phyloP scores from a whole-genome alignment of 2,888 invertebrate species.

The Drosophila hamatofila region DNA sequence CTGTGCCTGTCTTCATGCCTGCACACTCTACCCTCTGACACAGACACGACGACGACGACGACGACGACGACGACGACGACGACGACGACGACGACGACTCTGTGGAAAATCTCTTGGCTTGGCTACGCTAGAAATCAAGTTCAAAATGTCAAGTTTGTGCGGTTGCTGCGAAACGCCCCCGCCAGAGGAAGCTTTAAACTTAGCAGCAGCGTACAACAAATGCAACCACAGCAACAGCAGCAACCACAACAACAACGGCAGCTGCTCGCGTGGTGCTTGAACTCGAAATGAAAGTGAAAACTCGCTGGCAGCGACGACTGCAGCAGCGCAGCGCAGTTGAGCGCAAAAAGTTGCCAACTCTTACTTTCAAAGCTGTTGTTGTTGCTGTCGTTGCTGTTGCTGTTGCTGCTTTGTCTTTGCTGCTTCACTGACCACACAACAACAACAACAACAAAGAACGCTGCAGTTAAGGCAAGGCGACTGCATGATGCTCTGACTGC shows the following conservation, averaged over 20 bases:
- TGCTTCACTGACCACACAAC: constrained; percentile 53
- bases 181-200: constrained; percentile 51
- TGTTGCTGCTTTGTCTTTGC: constrained; percentile 37
- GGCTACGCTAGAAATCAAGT: constrained; percentile 55
- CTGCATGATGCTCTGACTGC: constrained; percentile 27
- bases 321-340: constrained; percentile 50
- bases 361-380: constrained; percentile 70
- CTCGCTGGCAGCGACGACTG: constrained; percentile 44
- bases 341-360: constrained; percentile 70
- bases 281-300: constrained; percentile 83
- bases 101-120: constrained; percentile 9
- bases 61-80: constrained; percentile 12
- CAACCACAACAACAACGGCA: constrained; percentile 30
- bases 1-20: background rate
- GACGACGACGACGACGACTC: constrained; percentile 11
- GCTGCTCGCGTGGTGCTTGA: constrained; percentile 76
- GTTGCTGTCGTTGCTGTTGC: constrained; percentile 41
- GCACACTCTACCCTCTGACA: constrained; percentile 26
- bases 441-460: constrained; percentile 41
- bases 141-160: constrained; percentile 77
- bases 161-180: constrained; percentile 36
- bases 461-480: constrained; percentile 11
- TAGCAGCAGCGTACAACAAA: constrained; percentile 11
- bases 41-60: constrained; percentile 19
- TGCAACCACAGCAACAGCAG: constrained; percentile 14